Conservation (phyloP, 1,140 invertebrate species). For the Phortica variegata region DNA sequence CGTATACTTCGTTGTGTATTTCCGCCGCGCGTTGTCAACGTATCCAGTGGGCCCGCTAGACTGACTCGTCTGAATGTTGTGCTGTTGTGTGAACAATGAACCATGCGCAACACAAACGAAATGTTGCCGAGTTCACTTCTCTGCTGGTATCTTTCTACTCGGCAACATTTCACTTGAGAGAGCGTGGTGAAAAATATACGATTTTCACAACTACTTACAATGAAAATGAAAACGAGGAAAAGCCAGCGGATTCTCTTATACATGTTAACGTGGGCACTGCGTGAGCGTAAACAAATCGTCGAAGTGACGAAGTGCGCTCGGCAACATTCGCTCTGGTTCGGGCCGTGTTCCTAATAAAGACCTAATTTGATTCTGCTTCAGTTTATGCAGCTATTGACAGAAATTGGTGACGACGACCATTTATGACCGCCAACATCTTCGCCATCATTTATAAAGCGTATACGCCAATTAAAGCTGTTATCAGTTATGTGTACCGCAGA, state of each 20-base stretch:
- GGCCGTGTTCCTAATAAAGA: conserved; percentile 11
- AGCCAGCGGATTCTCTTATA: conserved; percentile 11
- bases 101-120: conserved; percentile 7
- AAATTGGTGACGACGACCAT: conserved; percentile 19
- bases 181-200: not conserved
- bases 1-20: conserved; percentile 7
- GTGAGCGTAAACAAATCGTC: too few relatives aligned
- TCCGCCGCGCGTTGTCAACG: conserved; percentile 28
- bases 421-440: too few relatives aligned
- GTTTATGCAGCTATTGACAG: conserved; percentile 37
- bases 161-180: conserved; percentile 21
- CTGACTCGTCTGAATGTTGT: conserved; percentile 18
- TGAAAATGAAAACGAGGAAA: conserved; percentile 5
- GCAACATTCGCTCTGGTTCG: conserved; percentile 5
- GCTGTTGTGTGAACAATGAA: conserved; percentile 16
- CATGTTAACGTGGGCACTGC: conserved; percentile 30
- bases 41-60: conserved; percentile 42
- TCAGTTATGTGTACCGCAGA: too few relatives aligned
- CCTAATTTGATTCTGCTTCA: conserved; percentile 28
- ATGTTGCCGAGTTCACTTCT: conserved; percentile 14
- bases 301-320: too few relatives aligned
- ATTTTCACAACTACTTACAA: too few relatives aligned
- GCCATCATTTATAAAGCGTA: too few relatives aligned
- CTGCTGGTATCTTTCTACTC: too few relatives aligned
- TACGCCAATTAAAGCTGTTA: too few relatives aligned